Conservation (phyloP, 2,113 vertebrate genomes). For the Xyliphius kryptos region DNA sequence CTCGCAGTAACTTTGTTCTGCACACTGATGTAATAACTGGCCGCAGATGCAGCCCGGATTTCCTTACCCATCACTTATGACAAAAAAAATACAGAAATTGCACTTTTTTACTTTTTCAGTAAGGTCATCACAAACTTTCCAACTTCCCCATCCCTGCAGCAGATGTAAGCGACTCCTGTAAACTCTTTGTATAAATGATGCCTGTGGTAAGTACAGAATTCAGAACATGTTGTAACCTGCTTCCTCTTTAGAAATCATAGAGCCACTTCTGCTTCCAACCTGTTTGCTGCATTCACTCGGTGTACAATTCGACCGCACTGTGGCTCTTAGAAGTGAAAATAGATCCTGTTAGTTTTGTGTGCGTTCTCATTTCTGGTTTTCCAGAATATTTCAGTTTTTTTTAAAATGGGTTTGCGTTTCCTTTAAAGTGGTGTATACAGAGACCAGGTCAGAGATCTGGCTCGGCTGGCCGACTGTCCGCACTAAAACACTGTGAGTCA, state of each 20-base stretch:
- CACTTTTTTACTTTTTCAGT: not conserved
- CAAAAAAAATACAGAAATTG: not conserved
- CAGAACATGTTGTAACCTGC: not conserved
- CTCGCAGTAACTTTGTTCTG: too few relatives aligned
- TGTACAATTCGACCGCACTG: not conserved
- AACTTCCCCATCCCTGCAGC: conserved; percentile 10
- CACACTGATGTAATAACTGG: too few relatives aligned
- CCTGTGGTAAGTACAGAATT: not conserved
- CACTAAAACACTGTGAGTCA: too few relatives aligned
- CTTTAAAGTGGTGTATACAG: too few relatives aligned
- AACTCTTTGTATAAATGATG: not conserved
- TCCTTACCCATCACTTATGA: not conserved
- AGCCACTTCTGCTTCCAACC: not conserved
- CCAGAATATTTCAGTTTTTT: too few relatives aligned
- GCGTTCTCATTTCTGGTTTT: too few relatives aligned
- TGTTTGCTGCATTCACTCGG: not conserved
- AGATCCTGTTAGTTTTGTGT: too few relatives aligned
- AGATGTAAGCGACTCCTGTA: not conserved
- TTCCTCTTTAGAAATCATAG: not conserved
- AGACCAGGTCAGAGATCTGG: too few relatives aligned
- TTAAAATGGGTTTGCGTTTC: too few relatives aligned
- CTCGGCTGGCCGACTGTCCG: too few relatives aligned
- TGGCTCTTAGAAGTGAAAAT: not conserved
- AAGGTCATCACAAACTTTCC: conserved; percentile 8
- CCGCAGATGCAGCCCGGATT: not conserved